A percentile compares a stretch with the other conserved stretches of the same genome.
These are phyloP conservation scores for Menidia menidia DNA, from an alignment of 2,797 vertebrate genomes.

Conservation along the genomic window DNA sequence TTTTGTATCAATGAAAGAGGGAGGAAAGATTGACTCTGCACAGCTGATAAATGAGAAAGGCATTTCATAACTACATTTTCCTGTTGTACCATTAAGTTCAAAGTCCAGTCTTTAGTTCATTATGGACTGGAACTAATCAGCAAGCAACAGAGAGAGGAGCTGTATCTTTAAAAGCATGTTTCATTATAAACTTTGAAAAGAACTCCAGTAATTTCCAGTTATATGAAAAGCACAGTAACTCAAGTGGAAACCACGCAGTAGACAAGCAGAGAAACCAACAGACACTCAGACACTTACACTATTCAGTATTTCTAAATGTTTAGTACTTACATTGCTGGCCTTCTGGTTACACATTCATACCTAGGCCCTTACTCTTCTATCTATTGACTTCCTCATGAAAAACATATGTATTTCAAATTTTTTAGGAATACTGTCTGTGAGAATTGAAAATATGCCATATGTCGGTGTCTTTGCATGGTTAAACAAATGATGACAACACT, in stretches of 20 bases:
- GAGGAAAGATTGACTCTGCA: constrained; percentile 6
- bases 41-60: constrained; percentile 14
- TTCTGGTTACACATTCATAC: constrained; percentile 5
- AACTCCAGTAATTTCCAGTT: constrained; percentile 31
- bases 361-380: background rate
- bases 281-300: constrained; percentile 7
- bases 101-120: constrained; percentile 52
- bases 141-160: constrained; percentile 13
- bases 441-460: constrained; percentile 21
- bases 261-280: constrained; percentile 20
- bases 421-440: constrained; percentile 2
- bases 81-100: constrained; percentile 7
- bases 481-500: background rate
- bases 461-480: background rate
- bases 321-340: constrained; percentile 5
- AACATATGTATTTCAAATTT: background rate
- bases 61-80: constrained; percentile 5
- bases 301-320: constrained; percentile 16
- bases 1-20: constrained; percentile 15
- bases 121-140: constrained; percentile 29
- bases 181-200: constrained; percentile 32
- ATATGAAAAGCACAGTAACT: constrained; percentile 41
- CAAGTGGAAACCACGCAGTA: too few species aligned
- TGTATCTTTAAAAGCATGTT: constrained; percentile 40
- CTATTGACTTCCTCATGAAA: constrained; percentile 1